phyloP scores from a whole-genome alignment of 2,888 invertebrate genomes.

The Pandemis corylana region DNA sequence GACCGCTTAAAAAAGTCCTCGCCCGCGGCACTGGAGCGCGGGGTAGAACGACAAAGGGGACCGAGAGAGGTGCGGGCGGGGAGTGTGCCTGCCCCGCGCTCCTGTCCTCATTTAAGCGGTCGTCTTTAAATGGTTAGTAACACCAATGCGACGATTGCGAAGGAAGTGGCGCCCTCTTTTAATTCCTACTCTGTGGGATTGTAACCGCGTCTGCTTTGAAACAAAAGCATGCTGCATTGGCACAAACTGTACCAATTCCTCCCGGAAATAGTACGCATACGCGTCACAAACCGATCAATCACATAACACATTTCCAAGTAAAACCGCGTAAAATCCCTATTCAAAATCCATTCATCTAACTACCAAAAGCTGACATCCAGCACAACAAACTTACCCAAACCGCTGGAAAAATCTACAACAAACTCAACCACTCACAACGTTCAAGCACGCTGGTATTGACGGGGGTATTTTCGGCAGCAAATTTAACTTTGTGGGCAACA shows the following conservation, averaged over 20 bases:
- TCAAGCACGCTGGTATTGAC: neutral
- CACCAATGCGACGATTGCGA: no score
- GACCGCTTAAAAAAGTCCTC: no score
- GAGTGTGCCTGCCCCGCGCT: no score
- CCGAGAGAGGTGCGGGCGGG: no score
- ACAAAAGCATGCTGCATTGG: neutral
- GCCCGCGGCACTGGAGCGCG: no score
- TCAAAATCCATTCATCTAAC: constrained; percentile 20
- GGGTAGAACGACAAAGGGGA: no score
- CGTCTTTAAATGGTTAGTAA: no score
- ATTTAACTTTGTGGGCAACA: constrained; percentile 33
- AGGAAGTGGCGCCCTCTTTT: no score
- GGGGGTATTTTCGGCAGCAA: neutral
- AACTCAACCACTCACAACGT: neutral
- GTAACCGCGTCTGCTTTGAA: neutral
- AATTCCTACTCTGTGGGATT: no score
- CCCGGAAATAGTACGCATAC: constrained; percentile 31
- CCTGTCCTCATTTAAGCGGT: no score
- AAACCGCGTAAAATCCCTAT: constrained; percentile 28
- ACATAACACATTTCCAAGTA: constrained; percentile 34
- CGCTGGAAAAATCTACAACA: neutral
- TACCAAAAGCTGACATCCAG: constrained; percentile 40
- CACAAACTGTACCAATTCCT: neutral
- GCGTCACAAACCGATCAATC: constrained; percentile 31
- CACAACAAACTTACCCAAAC: constrained; percentile 5